A percentile compares a stretch with the other conserved stretches of the same genome.
Evolutionary conservation across 2,113 vertebrate genomes (phyloP).

Genomic region (Prionailurus bengalensis): DNA sequence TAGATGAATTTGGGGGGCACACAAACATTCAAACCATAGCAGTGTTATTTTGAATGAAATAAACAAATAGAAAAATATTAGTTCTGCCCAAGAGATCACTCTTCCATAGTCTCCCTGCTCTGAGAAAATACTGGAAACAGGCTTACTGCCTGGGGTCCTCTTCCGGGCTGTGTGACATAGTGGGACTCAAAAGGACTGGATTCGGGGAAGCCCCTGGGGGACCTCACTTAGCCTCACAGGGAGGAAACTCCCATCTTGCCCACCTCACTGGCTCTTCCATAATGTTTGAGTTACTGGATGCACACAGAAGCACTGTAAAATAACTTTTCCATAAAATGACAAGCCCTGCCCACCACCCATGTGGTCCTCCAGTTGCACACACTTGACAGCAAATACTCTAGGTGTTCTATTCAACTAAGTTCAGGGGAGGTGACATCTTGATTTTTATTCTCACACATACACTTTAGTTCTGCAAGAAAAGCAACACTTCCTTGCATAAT

Average conservation of each 20-base stretch:
- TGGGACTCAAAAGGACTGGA: background rate
- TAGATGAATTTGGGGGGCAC: background rate
- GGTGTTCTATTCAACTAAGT: background rate
- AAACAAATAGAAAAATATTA: background rate
- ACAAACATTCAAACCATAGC: background rate
- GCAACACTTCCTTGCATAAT: background rate
- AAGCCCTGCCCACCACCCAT: background rate
- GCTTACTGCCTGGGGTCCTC: fast-evolving
- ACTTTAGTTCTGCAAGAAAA: background rate
- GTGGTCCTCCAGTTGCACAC: background rate
- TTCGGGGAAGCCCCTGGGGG: background rate
- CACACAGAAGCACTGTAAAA: background rate
- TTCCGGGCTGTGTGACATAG: fast-evolving
- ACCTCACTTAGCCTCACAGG: background rate
- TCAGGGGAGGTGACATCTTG: background rate
- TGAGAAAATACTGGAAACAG: background rate
- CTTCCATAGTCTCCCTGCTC: background rate
- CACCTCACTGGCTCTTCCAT: too few species aligned
- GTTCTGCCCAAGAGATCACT: background rate
- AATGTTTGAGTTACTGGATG: background rate
- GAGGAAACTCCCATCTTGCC: background rate
- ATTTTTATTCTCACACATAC: background rate
- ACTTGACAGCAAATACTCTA: background rate
- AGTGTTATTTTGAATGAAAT: background rate
- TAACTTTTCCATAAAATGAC: background rate